Conservation (phyloP, 2,888 invertebrate species). For the Leptinotarsa tumamoca region DNA sequence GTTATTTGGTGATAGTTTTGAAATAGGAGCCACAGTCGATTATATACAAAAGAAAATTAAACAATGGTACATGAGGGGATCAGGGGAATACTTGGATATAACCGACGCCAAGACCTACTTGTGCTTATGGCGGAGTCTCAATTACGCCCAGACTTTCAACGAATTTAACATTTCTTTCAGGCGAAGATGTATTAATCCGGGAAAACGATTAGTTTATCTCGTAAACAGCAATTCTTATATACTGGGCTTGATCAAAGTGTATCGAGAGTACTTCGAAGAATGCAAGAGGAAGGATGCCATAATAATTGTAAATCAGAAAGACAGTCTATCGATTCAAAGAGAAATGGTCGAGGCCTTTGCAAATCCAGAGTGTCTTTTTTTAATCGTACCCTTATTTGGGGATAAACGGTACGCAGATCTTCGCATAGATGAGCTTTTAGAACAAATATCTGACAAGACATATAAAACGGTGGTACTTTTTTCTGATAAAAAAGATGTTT, state of each 20-base stretch:
- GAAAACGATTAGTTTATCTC: conserved; percentile 8
- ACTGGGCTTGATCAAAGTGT: not conserved
- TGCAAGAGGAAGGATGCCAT: not conserved
- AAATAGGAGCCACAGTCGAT: not conserved
- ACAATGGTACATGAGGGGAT: conserved; percentile 5
- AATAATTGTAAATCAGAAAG: not conserved
- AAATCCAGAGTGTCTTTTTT: not conserved
- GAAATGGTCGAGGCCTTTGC: conserved; percentile 16
- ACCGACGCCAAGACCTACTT: not conserved
- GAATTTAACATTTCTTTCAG: conserved; percentile 18
- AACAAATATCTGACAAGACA: not conserved
- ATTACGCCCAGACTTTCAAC: conserved; percentile 8
- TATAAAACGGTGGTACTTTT: conserved; percentile 13
- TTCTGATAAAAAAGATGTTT: not conserved
- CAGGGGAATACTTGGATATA: not conserved
- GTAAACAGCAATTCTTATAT: not conserved
- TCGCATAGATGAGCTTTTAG: not conserved
- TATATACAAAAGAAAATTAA: not conserved
- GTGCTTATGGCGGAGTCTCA: conserved; percentile 14
- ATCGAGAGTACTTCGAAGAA: conserved; percentile 11
- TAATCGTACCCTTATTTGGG: not conserved
- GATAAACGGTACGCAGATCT: not conserved
- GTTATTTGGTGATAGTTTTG: not conserved
- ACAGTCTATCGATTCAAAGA: conserved; percentile 18
- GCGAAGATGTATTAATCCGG: not conserved